Conservation (phyloP, 1,140 invertebrate genomes). For the Drosophila albomicans region DNA sequence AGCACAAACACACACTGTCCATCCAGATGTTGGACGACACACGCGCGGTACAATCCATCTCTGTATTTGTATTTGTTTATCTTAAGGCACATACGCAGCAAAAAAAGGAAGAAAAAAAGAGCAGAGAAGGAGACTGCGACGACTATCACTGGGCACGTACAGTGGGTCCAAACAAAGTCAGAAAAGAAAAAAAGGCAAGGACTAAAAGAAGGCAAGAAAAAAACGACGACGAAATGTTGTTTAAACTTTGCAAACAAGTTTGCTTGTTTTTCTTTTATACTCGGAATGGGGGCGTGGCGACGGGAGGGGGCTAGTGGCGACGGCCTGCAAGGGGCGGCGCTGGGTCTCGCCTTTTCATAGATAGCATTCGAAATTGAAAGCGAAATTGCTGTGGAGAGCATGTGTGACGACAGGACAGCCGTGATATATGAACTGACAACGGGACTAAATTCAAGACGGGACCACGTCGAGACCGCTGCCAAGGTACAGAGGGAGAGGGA, state of each 20-base stretch:
- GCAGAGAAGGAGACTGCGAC: constrained; percentile 19
- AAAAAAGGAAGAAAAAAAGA: constrained; percentile 20
- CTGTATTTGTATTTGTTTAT: constrained; percentile 72
- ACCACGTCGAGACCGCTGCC: not conserved
- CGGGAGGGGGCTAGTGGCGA: not conserved
- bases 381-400: constrained; percentile 79
- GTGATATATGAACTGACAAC: constrained; percentile 79
- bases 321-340: constrained; percentile 10
- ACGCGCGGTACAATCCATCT: constrained; percentile 73
- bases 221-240: constrained; percentile 68
- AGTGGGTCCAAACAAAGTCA: constrained; percentile 52
- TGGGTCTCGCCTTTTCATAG: constrained; percentile 64
- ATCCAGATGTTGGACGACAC: constrained; percentile 72
- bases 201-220: constrained; percentile 12
- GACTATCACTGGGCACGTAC: constrained; percentile 56
- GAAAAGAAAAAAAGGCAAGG: constrained; percentile 5
- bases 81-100: constrained; percentile 72
- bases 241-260: constrained; percentile 83
- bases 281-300: constrained; percentile 25
- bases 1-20: constrained; percentile 19
- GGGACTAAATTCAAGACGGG: constrained; percentile 48
- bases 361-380: constrained; percentile 83
- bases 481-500: constrained; percentile 24
- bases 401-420: constrained; percentile 73
- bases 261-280: constrained; percentile 65